Conservation (phyloP, 92 coral and sea anemone genomes). For the Paragorgia papillata region DNA sequence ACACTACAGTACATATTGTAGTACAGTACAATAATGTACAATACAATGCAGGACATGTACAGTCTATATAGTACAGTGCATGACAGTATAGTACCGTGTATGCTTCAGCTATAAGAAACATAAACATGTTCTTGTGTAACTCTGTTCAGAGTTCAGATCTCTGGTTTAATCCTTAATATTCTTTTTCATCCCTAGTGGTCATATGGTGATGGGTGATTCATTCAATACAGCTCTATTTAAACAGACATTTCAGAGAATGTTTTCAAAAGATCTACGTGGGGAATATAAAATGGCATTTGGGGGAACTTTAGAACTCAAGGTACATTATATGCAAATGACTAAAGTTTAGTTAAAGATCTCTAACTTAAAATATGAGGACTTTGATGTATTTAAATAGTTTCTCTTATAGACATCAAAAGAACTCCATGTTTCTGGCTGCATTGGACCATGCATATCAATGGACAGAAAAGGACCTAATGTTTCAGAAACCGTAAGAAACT, state of each 20-base stretch:
- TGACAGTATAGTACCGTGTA: no score
- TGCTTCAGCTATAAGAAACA: no score
- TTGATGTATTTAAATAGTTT: not conserved
- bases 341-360: not conserved
- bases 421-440: constrained; percentile 86
- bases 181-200: constrained; percentile 59
- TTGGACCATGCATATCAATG: constrained; percentile 94
- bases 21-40: no score
- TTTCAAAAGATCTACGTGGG: constrained; percentile 93
- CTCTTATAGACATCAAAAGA: constrained; percentile 85
- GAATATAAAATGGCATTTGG: constrained; percentile 98
- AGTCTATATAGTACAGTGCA: no score
- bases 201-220: constrained; percentile 99
- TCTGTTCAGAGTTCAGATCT: no score
- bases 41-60: no score
- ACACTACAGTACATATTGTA: no score
- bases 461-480: constrained; percentile 98
- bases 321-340: not conserved
- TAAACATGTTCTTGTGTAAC: no score
- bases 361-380: not conserved
- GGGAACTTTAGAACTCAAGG: constrained; percentile 95
- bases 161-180: not conserved
- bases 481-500: constrained; percentile 86
- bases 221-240: constrained; percentile 98
- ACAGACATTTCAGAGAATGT: constrained; percentile 95